Percentiles rank a stretch among this genome's conserved stretches.
Conservation (phyloP, 2,113 vertebrate genomes). For the Urocynchramus pylzowi region DNA sequence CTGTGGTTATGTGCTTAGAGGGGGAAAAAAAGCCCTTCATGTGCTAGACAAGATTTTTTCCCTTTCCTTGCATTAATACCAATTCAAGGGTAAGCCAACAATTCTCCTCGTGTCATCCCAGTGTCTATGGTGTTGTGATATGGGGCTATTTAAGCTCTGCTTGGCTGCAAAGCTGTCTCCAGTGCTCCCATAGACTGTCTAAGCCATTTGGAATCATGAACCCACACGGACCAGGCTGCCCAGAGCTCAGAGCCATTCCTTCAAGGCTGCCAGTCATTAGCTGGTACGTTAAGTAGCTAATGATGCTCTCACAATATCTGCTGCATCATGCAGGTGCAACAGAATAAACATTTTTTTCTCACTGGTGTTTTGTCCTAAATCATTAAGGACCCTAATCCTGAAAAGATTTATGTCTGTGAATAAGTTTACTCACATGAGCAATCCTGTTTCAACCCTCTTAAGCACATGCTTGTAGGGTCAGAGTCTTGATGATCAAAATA, state of each 20-base stretch:
- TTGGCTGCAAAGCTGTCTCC: neutral
- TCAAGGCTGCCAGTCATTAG: constrained; percentile 74
- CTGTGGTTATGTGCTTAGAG: neutral
- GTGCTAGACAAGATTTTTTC: neutral
- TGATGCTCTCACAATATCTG: constrained; percentile 71
- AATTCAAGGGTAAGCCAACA: constrained; percentile 33
- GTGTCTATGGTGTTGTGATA: neutral
- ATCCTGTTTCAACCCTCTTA: neutral
- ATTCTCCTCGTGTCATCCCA: neutral
- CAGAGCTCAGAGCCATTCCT: constrained; percentile 57
- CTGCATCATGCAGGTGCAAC: constrained; percentile 71
- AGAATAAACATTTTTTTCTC: constrained; percentile 63
- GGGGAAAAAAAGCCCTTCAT: neutral
- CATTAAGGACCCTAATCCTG: constrained; percentile 28
- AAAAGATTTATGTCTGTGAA: constrained; percentile 40
- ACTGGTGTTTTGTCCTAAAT: constrained; percentile 26
- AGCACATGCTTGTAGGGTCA: neutral
- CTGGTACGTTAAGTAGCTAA: constrained; percentile 81
- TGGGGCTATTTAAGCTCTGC: neutral
- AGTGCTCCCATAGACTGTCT: neutral
- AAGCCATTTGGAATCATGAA: constrained; percentile 51
- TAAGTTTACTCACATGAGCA: constrained; percentile 37
- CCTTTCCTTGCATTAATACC: neutral
- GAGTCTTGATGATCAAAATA: neutral
- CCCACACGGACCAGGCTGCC: constrained; percentile 32